phyloP scores from a whole-genome alignment of 2,888 invertebrate genomes.

The Sarcophaga subvicina region DNA sequence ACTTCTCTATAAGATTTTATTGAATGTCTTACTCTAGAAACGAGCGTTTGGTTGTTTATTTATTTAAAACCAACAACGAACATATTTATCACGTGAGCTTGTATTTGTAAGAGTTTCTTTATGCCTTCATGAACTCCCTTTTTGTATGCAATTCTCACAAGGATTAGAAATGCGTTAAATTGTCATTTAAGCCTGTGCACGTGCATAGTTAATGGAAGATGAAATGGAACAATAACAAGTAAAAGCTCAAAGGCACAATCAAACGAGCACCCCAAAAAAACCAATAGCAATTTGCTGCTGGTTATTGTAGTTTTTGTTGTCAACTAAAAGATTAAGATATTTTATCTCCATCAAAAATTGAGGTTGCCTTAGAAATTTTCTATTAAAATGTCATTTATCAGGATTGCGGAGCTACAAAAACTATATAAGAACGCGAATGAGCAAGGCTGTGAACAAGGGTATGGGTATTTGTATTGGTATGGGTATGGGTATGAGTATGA shows the following conservation, averaged over 20 bases:
- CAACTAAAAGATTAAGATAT: conserved; percentile 59
- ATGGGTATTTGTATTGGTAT: no score
- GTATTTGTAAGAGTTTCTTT: background rate
- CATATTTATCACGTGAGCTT: background rate
- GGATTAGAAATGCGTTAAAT: conserved; percentile 68
- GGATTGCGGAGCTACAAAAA: background rate
- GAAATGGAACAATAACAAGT: conserved; percentile 9
- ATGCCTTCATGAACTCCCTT: background rate
- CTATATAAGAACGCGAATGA: background rate
- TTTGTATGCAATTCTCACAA: conserved; percentile 60
- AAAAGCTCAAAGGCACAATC: background rate
- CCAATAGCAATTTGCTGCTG: conserved; percentile 41
- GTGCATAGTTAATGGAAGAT: conserved; percentile 44
- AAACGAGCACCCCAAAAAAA: conserved; percentile 10
- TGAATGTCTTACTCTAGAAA: no score
- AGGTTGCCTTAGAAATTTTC: conserved; percentile 59
- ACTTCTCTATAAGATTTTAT: no score
- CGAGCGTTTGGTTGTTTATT: background rate
- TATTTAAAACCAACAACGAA: background rate
- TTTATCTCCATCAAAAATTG: conserved; percentile 38
- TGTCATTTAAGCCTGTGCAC: conserved; percentile 71
- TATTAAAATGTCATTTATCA: conserved; percentile 61
- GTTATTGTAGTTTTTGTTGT: conserved; percentile 26
- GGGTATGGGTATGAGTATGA: no score
- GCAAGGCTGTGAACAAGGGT: no score